Conservation (phyloP, 2,888 invertebrate genomes). For the Epinotia nisella region DNA sequence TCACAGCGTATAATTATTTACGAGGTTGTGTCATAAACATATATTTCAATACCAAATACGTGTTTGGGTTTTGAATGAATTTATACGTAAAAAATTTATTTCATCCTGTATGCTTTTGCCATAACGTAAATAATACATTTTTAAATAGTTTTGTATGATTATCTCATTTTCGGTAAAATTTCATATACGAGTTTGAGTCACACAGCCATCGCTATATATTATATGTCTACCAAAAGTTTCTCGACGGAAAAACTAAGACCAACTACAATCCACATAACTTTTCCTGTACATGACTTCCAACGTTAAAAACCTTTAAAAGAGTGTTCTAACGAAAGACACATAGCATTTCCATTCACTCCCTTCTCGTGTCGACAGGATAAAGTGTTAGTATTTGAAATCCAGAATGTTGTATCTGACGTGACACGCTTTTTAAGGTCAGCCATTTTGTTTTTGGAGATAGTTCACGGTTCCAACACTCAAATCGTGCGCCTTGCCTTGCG, state of each 20-base stretch:
- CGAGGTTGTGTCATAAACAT: too few species aligned
- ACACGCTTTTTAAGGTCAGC: not conserved
- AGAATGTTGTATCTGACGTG: slow-evolving; percentile 10
- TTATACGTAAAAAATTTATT: too few species aligned
- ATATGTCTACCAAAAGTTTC: too few species aligned
- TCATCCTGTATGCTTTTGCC: too few species aligned
- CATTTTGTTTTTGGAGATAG: slow-evolving; percentile 15
- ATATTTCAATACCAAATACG: too few species aligned
- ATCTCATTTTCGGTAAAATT: too few species aligned
- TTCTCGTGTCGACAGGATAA: slow-evolving; percentile 29
- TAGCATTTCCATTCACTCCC: slow-evolving; percentile 37
- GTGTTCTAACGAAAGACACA: slow-evolving; percentile 19
- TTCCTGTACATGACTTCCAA: not conserved
- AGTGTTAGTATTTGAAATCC: not conserved
- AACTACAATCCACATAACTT: not conserved
- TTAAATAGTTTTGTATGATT: too few species aligned
- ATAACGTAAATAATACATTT: too few species aligned
- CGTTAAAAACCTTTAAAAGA: slow-evolving; percentile 1
- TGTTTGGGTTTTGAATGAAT: too few species aligned
- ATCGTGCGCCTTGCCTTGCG: slow-evolving; percentile 46
- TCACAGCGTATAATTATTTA: too few species aligned
- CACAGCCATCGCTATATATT: too few species aligned
- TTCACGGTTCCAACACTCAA: slow-evolving; percentile 47
- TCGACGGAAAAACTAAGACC: not conserved
- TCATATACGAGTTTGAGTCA: too few species aligned